phyloP scores from a whole-genome alignment of 1,140 invertebrate species.

The Hylaeus anthracinus region DNA sequence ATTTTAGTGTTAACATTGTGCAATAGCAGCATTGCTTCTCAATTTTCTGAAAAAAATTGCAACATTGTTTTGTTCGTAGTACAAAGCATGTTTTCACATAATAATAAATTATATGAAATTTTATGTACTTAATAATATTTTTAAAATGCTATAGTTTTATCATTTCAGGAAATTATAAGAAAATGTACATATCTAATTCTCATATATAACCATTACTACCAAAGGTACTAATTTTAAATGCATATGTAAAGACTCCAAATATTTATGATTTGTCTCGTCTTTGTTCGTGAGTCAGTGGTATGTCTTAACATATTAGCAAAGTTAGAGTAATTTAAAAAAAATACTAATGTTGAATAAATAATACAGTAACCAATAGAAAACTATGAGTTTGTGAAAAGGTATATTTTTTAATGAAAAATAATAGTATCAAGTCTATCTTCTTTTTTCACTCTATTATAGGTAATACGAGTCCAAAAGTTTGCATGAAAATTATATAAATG shows the following conservation, averaged over 20 bases:
- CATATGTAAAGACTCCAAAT: constrained; percentile 20
- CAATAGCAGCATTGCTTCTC: neutral
- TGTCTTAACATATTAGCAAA: neutral
- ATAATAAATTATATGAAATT: constrained; percentile 9
- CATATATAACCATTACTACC: constrained; percentile 22
- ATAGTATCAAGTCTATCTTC: too few species aligned
- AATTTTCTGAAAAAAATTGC: neutral
- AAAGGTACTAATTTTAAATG: constrained; percentile 29
- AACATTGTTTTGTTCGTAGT: constrained; percentile 11
- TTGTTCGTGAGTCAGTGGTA: neutral
- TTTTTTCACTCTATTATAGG: neutral
- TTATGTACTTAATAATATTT: constrained; percentile 25
- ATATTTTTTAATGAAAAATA: too few species aligned
- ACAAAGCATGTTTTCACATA: constrained; percentile 12
- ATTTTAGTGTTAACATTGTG: neutral
- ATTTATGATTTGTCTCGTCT: constrained; percentile 9
- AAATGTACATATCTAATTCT: constrained; percentile 26
- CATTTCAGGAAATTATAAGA: constrained; percentile 34
- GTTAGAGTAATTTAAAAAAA: too few species aligned
- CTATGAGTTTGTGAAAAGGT: too few species aligned
- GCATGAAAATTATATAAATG: constrained; percentile 23
- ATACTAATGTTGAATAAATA: too few species aligned
- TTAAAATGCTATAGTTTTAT: constrained; percentile 31
- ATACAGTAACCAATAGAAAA: too few species aligned
- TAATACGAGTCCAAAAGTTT: constrained; percentile 8